These are phyloP conservation scores for Pachymerium ferrugineum DNA, from an alignment of 2,888 invertebrate species.

Conservation along the genomic window DNA sequence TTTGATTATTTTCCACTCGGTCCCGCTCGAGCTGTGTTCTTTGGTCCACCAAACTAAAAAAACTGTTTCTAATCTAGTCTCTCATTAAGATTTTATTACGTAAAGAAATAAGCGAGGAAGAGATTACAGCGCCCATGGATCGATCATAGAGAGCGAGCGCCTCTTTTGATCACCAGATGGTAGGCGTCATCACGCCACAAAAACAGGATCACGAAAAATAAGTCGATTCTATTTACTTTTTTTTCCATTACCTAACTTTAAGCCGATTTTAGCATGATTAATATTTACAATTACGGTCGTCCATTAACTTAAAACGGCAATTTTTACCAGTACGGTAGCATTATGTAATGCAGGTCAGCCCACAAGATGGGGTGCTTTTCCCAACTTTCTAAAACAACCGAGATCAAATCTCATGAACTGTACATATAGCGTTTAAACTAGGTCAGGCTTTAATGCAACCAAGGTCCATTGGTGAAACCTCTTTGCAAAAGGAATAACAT, in stretches of 20 bases:
- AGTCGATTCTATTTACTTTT: neutral
- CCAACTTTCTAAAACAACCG: neutral
- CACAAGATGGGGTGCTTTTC: too few species aligned
- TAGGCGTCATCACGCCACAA: neutral
- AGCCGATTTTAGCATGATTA: neutral
- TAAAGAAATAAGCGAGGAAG: slow-evolving; percentile 10
- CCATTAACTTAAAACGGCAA: neutral
- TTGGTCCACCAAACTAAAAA: neutral
- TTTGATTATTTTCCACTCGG: neutral
- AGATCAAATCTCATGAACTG: neutral
- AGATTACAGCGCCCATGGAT: neutral
- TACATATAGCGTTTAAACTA: neutral
- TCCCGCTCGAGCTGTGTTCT: too few species aligned
- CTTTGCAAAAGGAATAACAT: neutral
- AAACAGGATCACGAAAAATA: neutral
- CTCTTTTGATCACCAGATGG: slow-evolving; percentile 14
- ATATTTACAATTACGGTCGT: neutral
- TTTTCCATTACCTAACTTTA: neutral
- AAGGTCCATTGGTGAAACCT: neutral
- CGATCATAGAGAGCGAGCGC: neutral
- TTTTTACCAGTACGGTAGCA: too few species aligned
- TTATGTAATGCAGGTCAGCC: too few species aligned
- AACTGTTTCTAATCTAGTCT: neutral
- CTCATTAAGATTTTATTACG: slow-evolving; percentile 10
- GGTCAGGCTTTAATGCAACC: neutral